Base-by-base conservation (phyloP, 1,140 invertebrate genomes). In the Stegodyphus mimosarum region DNA sequence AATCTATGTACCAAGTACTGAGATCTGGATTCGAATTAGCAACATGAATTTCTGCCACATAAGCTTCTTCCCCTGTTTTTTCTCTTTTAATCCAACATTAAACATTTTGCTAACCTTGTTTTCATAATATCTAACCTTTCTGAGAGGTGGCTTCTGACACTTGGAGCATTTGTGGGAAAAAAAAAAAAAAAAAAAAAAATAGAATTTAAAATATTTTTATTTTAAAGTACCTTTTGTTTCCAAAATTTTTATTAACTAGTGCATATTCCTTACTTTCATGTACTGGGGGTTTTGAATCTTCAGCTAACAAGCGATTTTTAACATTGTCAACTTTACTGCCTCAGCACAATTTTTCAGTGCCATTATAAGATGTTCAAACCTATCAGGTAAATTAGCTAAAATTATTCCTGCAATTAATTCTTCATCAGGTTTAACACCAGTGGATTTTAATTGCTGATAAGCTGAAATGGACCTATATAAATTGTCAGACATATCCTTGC, bases 291-390 rank as follows among this genome's bases (percentile, higher is more conserved):
- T 48, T 64, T 10, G 51, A n/a, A 50, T 77, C 75, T 15, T 77
- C 75, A 77, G 75, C 63, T 18, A 77, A n/a, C 50, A 77, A 51
- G 5, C 75, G 17, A n/a, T 15, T 66, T 77, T 48, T 48, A 6
- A 77, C 50, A 66, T 77, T 51, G n/a, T 71, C 69, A 7, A 71
- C 69, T 48, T 55, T 66, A 10, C 64, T 77, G 18, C 60, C 15
- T 77, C 63, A 49, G 60, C 75, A 66, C 75, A 77, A 18, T 77
- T 77, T 18, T 77, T 77, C 33, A 77, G 66, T 49, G 63, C 75
- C 75, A 67, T 77, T 18, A 77, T 77, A 4, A 77, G 49, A 6
- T 55, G 55, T 4, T 76, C 74, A 76, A 76, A 76, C 49, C 75
- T 49, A 66, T 77, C 75, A n/a, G 60, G n/a, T n/a, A n/a, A n/a